These are phyloP conservation scores for Capitella teleta DNA, from an alignment of 1,140 invertebrate genomes.

Conservation along the genomic window DNA sequence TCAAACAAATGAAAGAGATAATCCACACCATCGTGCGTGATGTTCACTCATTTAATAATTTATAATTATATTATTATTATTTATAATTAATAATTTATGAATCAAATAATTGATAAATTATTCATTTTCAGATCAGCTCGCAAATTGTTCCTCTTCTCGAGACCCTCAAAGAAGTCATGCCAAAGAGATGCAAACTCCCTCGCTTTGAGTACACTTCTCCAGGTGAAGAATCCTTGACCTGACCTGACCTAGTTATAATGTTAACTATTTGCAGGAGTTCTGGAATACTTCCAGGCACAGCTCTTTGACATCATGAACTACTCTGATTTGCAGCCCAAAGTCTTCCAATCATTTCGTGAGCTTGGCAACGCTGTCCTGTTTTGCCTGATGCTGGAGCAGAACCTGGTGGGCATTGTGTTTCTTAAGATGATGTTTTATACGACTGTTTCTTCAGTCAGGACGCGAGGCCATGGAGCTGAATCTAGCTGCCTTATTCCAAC, in stretches of 20 bases:
- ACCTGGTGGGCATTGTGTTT: slow-evolving; percentile 61
- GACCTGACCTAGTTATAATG: slow-evolving; percentile 54
- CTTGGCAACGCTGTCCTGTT: slow-evolving; percentile 90
- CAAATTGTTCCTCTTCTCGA: slow-evolving; percentile 76
- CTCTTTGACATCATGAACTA: slow-evolving; percentile 11
- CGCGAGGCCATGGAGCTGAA: slow-evolving; percentile 84
- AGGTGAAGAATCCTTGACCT: slow-evolving; percentile 65
- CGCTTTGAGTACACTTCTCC: slow-evolving; percentile 90
- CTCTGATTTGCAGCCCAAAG: slow-evolving; percentile 84
- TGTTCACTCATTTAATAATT: too few species aligned
- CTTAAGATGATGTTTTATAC: too few species aligned
- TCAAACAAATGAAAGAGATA: slow-evolving; percentile 72
- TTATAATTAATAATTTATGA: too few species aligned
- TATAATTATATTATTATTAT: too few species aligned
- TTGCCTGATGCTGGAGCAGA: slow-evolving; percentile 86
- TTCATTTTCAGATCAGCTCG: slow-evolving; percentile 7
- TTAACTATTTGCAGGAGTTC: slow-evolving; percentile 4
- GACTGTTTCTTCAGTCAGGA: slow-evolving; percentile 55
- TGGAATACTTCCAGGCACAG: slow-evolving; percentile 9
- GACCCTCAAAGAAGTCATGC: slow-evolving; percentile 84
- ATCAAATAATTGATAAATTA: too few species aligned
- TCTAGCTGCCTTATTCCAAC: slow-evolving; percentile 91
- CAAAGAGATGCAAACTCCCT: slow-evolving; percentile 82
- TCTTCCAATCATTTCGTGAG: slow-evolving; percentile 93
- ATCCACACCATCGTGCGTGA: slow-evolving; percentile 4